phyloP scores from a whole-genome alignment of 2,113 vertebrate species.

The Shinisaurus crocodilurus region DNA sequence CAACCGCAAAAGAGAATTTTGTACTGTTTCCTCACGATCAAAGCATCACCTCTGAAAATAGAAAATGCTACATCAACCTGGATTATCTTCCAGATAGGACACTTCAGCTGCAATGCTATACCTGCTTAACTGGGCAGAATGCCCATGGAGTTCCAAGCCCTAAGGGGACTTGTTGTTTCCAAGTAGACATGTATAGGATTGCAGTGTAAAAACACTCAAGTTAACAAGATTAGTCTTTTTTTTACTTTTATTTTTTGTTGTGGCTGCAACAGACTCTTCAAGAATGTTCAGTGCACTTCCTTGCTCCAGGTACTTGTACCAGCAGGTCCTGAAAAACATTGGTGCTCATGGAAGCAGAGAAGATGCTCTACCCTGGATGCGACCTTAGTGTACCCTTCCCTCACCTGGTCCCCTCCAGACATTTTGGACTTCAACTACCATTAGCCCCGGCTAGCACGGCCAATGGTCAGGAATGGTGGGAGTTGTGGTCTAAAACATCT shows the following conservation, averaged over 20 bases:
- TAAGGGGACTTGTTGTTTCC: not conserved
- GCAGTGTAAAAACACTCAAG: too few relatives aligned
- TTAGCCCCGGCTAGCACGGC: too few relatives aligned
- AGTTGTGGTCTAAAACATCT: too few relatives aligned
- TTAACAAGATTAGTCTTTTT: too few relatives aligned
- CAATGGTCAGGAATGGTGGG: too few relatives aligned
- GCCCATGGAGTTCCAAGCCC: not conserved
- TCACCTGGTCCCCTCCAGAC: too few relatives aligned
- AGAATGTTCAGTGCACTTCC: conserved; percentile 14
- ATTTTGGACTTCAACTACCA: too few relatives aligned
- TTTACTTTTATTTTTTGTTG: too few relatives aligned
- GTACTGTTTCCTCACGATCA: not conserved
- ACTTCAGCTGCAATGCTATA: not conserved
- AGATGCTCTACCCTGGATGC: not conserved
- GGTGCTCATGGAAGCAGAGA: not conserved
- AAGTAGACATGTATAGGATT: not conserved
- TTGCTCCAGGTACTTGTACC: not conserved
- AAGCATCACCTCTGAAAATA: not conserved
- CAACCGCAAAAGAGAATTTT: not conserved
- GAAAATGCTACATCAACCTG: not conserved
- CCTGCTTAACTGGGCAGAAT: not conserved
- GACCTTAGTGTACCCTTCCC: too few relatives aligned
- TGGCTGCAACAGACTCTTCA: not conserved
- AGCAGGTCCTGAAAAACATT: conserved; percentile 5
- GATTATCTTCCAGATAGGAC: not conserved